Percentiles rank a stretch among this genome's conserved stretches.
Evolutionary conservation across 2,888 invertebrate genomes (phyloP).

Genomic region (Drosophila demipolita): DNA sequence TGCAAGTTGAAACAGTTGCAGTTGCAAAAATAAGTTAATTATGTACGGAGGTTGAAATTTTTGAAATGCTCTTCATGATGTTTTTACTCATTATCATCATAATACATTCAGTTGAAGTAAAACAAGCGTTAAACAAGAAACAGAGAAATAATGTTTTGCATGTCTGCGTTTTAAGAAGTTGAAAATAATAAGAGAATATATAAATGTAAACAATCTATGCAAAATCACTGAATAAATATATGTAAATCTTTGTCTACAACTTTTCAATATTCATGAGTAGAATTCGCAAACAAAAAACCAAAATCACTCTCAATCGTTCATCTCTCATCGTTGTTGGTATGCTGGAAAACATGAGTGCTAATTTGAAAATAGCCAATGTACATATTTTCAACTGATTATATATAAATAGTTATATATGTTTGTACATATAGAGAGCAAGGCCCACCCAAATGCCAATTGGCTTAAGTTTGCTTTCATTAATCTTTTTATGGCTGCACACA

Average conservation of each 20-base stretch:
- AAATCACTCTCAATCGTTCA: not conserved
- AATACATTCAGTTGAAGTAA: not conserved
- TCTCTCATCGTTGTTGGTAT: not conserved
- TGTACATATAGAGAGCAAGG: conserved; percentile 4
- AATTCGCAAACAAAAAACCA: not conserved
- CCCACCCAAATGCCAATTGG: conserved; percentile 61
- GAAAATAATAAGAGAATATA: not conserved
- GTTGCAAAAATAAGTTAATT: not conserved
- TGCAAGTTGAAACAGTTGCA: not conserved
- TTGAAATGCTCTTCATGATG: not conserved
- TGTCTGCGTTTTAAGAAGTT: too few species aligned
- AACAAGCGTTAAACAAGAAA: not conserved
- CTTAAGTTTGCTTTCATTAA: conserved; percentile 58
- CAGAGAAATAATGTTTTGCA: not conserved
- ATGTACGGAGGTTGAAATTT: not conserved
- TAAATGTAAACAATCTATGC: not conserved
- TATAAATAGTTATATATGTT: not conserved
- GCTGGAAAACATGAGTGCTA: conserved; percentile 24
- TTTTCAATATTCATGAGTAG: not conserved
- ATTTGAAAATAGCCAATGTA: conserved; percentile 24
- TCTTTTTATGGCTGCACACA: conserved; percentile 65
- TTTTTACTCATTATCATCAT: too few species aligned
- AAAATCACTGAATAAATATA: not conserved
- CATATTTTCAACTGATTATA: conserved; percentile 22
- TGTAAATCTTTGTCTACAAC: not conserved